Evolutionary conservation across 1,140 invertebrate species (phyloP).

Genomic region (Eurosta solidaginis): DNA sequence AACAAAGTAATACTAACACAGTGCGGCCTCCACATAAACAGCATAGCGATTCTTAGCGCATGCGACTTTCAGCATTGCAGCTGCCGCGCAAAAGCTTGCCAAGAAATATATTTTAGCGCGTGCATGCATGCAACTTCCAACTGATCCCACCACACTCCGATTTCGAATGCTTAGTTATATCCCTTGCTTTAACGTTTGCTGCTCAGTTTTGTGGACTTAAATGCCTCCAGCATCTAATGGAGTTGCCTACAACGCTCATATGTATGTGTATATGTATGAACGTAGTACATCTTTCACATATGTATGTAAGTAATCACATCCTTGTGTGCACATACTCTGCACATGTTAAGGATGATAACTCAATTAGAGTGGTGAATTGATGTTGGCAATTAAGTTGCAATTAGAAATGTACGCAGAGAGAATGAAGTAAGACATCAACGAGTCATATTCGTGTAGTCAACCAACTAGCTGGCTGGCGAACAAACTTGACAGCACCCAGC

Average conservation of each 20-base stretch:
- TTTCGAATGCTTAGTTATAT: background rate
- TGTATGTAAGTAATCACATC: background rate
- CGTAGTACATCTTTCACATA: background rate
- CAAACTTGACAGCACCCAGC: background rate
- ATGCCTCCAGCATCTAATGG: background rate
- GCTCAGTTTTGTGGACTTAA: background rate
- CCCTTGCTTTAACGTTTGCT: background rate
- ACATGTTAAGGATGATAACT: slow-evolving; percentile 23
- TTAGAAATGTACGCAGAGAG: slow-evolving; percentile 6
- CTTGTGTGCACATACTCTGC: background rate
- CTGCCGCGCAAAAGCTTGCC: too few species aligned
- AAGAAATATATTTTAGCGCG: too few species aligned
- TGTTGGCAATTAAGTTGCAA: slow-evolving; percentile 25
- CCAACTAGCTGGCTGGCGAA: background rate
- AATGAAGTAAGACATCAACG: background rate
- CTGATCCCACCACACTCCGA: background rate
- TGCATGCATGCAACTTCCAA: background rate
- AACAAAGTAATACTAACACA: background rate
- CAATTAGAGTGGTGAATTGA: slow-evolving; percentile 25
- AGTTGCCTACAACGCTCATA: background rate
- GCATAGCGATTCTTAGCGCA: too few species aligned
- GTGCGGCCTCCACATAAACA: background rate
- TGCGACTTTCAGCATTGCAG: too few species aligned
- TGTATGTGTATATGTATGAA: background rate
- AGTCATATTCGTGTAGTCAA: background rate